Evolutionary conservation across 2,888 invertebrate genomes (phyloP).

Genomic region (Chymomyza caudatula): DNA sequence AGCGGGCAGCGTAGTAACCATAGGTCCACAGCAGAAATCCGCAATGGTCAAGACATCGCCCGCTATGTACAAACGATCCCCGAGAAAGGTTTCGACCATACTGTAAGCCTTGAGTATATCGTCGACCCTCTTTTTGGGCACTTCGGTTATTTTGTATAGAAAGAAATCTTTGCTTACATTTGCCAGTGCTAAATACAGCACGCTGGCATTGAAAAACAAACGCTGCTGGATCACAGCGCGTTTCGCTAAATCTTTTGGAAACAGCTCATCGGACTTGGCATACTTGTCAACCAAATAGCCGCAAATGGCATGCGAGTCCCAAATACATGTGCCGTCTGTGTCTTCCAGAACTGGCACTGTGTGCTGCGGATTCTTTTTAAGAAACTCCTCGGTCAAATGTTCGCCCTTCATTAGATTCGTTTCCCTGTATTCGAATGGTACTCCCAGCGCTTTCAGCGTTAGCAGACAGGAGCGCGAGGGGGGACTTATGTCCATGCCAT

Average conservation of each 20-base stretch:
- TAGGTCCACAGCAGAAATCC: conserved; percentile 41
- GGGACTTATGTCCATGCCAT: conserved; percentile 76
- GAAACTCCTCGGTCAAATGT: conserved; percentile 29
- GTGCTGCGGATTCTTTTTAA: conserved; percentile 53
- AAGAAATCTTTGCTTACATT: conserved; percentile 9
- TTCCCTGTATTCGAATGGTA: conserved; percentile 79
- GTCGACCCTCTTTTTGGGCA: conserved; percentile 32
- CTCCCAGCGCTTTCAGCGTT: conserved; percentile 81
- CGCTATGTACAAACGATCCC: conserved; percentile 31
- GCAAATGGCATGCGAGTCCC: conserved; percentile 58
- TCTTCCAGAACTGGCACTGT: conserved; percentile 58
- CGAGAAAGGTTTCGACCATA: conserved; percentile 39
- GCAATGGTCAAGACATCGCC: conserved; percentile 53
- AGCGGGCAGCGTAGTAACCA: conserved; percentile 25
- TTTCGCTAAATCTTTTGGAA: conserved; percentile 53
- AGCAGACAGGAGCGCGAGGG: conserved; percentile 82
- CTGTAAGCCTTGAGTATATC: conserved; percentile 25
- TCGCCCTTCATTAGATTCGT: conserved; percentile 33
- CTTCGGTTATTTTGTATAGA: conserved; percentile 1
- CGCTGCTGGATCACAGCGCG: conserved; percentile 52
- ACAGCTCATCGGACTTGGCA: conserved; percentile 50
- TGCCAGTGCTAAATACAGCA: not conserved
- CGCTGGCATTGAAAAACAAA: conserved; percentile 38
- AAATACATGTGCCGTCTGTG: conserved; percentile 37
- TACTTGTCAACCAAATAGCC: conserved; percentile 52